phyloP scores from a whole-genome alignment of 2,888 invertebrate genomes.

The Ceriagrion tenellum region DNA sequence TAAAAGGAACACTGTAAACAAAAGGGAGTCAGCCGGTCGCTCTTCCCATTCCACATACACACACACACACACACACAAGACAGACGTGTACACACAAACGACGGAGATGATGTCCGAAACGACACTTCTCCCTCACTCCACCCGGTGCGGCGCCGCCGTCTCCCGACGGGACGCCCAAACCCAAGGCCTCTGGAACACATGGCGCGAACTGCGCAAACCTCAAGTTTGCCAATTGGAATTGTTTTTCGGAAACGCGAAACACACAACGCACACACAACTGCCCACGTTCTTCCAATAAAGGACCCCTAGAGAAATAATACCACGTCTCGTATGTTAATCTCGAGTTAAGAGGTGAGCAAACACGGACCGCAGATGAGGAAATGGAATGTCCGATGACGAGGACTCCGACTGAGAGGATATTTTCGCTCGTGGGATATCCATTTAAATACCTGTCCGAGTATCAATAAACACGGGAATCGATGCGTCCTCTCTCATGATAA shows the following conservation, averaged over 20 bases:
- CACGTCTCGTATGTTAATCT: conserved; percentile 52
- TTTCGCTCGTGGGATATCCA: background rate
- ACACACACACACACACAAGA: too few species aligned
- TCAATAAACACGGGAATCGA: background rate
- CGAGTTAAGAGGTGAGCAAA: conserved; percentile 42
- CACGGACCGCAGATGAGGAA: background rate
- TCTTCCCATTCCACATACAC: background rate
- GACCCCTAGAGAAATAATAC: conserved; percentile 18
- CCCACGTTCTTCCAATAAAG: conserved; percentile 61
- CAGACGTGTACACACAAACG: too few species aligned
- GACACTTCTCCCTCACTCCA: background rate
- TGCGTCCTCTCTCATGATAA: background rate
- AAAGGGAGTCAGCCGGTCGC: background rate
- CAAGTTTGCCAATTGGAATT: background rate
- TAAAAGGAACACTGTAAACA: conserved; percentile 21
- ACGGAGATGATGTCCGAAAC: background rate
- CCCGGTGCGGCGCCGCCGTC: background rate
- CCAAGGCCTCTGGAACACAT: background rate
- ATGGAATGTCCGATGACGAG: background rate
- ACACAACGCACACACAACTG: background rate
- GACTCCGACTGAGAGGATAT: background rate
- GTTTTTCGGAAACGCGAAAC: background rate
- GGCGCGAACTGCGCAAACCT: conserved; percentile 24
- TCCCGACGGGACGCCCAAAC: background rate
- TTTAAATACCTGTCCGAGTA: background rate